Conservation (phyloP, 2,888 invertebrate genomes). For the Epiblema foenella region DNA sequence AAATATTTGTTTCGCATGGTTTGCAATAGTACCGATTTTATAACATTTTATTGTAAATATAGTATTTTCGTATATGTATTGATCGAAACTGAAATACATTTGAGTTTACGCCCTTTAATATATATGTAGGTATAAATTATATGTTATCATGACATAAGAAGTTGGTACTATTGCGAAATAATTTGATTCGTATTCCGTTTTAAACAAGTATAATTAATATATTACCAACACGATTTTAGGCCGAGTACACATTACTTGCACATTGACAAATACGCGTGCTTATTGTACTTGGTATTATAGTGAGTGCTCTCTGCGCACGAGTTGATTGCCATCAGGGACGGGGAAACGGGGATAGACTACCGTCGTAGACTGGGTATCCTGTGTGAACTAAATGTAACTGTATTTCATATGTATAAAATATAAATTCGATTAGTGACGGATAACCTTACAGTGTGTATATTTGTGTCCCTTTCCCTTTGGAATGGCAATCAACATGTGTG, state of each 20-base stretch:
- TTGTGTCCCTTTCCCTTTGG: neutral
- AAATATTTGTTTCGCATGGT: constrained; percentile 43
- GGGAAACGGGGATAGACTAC: neutral
- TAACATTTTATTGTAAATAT: constrained; percentile 58
- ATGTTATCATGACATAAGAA: constrained; percentile 55
- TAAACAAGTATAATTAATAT: constrained; percentile 29
- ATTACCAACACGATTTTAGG: constrained; percentile 31
- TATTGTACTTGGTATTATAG: constrained; percentile 13
- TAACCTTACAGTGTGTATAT: neutral
- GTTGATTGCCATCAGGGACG: neutral
- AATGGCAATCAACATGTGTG: constrained; percentile 8
- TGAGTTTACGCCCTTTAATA: constrained; percentile 60
- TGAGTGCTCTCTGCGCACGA: neutral
- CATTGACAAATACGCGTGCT: constrained; percentile 3
- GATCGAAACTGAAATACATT: constrained; percentile 42
- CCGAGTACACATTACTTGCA: constrained; percentile 22
- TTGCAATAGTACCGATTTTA: constrained; percentile 48
- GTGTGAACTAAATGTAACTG: neutral
- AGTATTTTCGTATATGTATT: constrained; percentile 46
- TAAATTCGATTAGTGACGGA: neutral
- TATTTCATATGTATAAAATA: neutral
- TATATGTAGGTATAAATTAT: constrained; percentile 55
- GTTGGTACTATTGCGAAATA: constrained; percentile 59
- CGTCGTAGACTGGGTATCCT: neutral
- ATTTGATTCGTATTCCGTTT: constrained; percentile 13